Conservation (phyloP, 1,140 invertebrate genomes). For the Drosophila seguyi region DNA sequence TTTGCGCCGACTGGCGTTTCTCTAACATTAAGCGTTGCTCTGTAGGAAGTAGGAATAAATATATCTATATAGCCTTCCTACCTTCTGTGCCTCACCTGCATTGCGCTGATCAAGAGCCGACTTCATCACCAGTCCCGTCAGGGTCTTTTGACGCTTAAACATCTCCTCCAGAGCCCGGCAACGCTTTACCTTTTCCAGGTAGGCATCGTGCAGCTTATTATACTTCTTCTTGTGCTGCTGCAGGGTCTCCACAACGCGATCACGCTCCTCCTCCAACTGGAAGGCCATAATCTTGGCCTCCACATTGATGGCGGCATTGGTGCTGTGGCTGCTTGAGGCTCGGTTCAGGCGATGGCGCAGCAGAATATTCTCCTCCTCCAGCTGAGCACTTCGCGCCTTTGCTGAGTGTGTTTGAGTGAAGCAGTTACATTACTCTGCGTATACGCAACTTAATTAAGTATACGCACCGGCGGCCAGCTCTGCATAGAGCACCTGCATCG, state of each 20-base stretch:
- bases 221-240: constrained; percentile 79
- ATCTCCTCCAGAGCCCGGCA: constrained; percentile 76
- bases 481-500: constrained; percentile 65
- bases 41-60: neutral
- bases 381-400: constrained; percentile 54
- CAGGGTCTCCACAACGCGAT: constrained; percentile 61
- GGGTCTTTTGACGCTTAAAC: constrained; percentile 73
- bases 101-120: constrained; percentile 69
- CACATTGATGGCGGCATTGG: constrained; percentile 57
- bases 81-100: constrained; percentile 19
- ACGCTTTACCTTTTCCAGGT: constrained; percentile 74
- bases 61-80: rapidly evolving
- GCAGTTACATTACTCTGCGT: neutral
- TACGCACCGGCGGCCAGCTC: constrained; percentile 68
- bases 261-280: constrained; percentile 72
- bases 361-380: constrained; percentile 76
- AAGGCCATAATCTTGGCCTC: constrained; percentile 71
- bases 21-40: constrained; percentile 62
- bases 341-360: constrained; percentile 65
- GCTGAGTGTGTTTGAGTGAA: constrained; percentile 30
- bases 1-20: constrained; percentile 62
- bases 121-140: constrained; percentile 79
- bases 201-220: constrained; percentile 75
- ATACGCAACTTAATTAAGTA: constrained; percentile 23
- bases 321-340: constrained; percentile 41